Evolutionary conservation across 92 coral and sea anemone species (phyloP).

Genomic region (Palythoa grandis): DNA sequence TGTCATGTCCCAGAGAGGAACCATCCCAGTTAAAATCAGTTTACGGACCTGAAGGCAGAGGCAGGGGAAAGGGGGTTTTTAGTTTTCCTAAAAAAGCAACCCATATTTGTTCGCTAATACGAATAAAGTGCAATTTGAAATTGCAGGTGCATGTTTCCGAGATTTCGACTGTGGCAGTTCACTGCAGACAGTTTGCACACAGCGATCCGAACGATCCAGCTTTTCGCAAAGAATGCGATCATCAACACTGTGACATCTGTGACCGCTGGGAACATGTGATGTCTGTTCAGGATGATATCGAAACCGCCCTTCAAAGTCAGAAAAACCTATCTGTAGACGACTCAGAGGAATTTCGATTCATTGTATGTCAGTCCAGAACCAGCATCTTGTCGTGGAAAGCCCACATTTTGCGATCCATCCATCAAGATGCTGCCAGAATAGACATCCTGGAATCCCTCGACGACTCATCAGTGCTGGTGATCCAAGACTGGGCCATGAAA

Average conservation of each 20-base stretch:
- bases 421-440: conserved; percentile 23
- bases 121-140: conserved; percentile 39
- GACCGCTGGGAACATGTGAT: conserved; percentile 42
- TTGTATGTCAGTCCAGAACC: conserved; percentile 17
- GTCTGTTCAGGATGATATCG: conserved; percentile 37
- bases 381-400: conserved; percentile 35
- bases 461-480: conserved; percentile 5
- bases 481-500: conserved; percentile 37
- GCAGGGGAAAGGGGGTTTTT: conserved; percentile 6
- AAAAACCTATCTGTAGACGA: conserved; percentile 39
- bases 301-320: conserved; percentile 36
- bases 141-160: conserved; percentile 44
- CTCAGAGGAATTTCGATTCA: conserved; percentile 35
- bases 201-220: conserved; percentile 32
- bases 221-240: conserved; percentile 34
- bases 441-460: conserved; percentile 8
- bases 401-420: conserved; percentile 26
- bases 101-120: conserved; percentile 23
- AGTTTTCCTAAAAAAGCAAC: conserved; percentile 31
- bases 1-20: conserved; percentile 12
- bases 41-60: conserved; percentile 23
- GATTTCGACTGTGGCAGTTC: conserved; percentile 35
- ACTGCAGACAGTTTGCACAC: conserved; percentile 40
- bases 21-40: conserved; percentile 12
- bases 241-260: conserved; percentile 37